Evolutionary conservation across 1,140 invertebrate species (phyloP), one percentile per base, ranked within the genome.

Genomic region (Trichomalopsis sarcophagae): DNA sequence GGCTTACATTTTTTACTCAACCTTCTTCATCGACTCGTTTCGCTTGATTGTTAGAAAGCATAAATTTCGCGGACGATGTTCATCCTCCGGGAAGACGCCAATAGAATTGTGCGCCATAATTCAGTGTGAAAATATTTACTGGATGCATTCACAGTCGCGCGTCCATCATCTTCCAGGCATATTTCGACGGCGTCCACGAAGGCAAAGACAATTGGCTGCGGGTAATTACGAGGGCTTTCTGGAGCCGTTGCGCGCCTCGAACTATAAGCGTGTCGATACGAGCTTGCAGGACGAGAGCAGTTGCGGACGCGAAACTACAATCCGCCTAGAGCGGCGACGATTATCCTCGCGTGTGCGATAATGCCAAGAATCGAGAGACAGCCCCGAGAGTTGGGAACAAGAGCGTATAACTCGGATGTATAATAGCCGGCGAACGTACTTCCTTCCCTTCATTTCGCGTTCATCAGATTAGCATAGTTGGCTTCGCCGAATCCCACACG

Each of bases 341-440:
- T 87, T 85, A 62, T 87, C 78, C 80, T 81, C 76, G 81, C 36
- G 79, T 82, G 76, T 68, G 55, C 21, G 3, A 62, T 84, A 86
- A 84, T 85, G 23, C 68, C 71, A 23, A 55, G 47, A 81, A 66
- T 73, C 78, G 66, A 23, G 23, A 50, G 47, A 50, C 13, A 50
- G 13, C 14, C 14, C 13, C 14, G 47, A 14, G 47, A 62, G 55
- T 62, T 62, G 17, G 55, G 55, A 62, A 62, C 55, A 62, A 62
- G 55, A 71, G 14, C 68, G 68, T 17, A 27, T 11, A 33, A 27
- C 68, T 71, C 78, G 73, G 71, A 66, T 66, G 33, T 69, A 79
- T 89, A 86, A 89, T 88, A 87, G 87, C 86, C 83, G 86, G 81
- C 84, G 80, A 86, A 89, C 78, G 86, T 21, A 17, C 17, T 85